Conservation (phyloP, 2,113 vertebrate species). For the Labrus mixtus region DNA sequence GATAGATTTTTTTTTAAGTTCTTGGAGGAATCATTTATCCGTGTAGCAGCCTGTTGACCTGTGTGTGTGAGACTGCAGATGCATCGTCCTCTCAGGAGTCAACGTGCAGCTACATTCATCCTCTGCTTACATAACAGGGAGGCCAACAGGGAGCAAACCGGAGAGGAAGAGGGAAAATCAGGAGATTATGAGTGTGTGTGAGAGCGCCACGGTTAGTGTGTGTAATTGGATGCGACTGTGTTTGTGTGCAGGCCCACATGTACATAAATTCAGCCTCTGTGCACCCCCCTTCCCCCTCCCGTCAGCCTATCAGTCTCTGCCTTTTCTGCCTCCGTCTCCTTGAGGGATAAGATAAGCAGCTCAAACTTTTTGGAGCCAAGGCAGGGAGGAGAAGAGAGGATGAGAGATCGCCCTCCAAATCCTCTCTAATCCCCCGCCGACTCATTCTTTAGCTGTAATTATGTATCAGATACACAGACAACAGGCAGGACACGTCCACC, state of each 20-base stretch:
- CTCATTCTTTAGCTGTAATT: constrained; percentile 63
- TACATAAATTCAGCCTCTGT: constrained; percentile 35
- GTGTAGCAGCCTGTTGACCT: constrained; percentile 19
- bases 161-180: constrained; percentile 15
- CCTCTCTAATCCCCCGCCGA: constrained; percentile 61
- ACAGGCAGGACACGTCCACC: constrained; percentile 30
- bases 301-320: constrained; percentile 37
- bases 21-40: too few relatives aligned
- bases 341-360: constrained; percentile 60
- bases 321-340: constrained; percentile 47
- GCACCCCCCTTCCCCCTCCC: background rate
- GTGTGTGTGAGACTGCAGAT: constrained; percentile 9
- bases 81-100: constrained; percentile 10
- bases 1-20: background rate
- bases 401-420: constrained; percentile 59
- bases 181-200: constrained; percentile 19
- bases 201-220: constrained; percentile 12
- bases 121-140: constrained; percentile 46
- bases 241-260: constrained; percentile 49
- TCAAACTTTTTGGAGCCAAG: constrained; percentile 57
- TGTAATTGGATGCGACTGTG: constrained; percentile 52
- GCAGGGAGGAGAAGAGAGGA: constrained; percentile 31
- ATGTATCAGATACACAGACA: constrained; percentile 57
- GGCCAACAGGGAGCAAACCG: constrained; percentile 22
- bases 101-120: constrained; percentile 19